phyloP scores from a whole-genome alignment of 1,140 invertebrate genomes.

The Bicyclus anynana region DNA sequence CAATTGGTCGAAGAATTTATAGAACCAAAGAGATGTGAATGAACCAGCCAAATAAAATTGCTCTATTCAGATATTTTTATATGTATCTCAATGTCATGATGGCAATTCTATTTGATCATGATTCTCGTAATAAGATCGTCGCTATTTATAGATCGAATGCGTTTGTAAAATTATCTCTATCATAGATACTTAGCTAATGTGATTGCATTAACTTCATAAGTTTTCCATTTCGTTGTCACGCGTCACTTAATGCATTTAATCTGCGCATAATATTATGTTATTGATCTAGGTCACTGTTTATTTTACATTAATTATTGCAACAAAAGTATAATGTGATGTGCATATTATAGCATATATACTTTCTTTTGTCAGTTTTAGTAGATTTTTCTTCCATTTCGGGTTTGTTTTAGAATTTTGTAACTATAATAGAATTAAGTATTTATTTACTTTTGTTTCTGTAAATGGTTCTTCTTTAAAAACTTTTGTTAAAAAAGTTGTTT shows the following conservation, averaged over 20 bases:
- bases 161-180: background rate
- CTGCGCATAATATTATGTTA: background rate
- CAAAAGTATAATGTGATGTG: background rate
- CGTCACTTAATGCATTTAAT: too few species aligned
- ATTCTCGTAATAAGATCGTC: background rate
- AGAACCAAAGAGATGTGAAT: constrained; percentile 11
- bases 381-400: too few species aligned
- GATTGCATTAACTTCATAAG: background rate
- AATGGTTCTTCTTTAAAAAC: too few species aligned
- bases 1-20: constrained; percentile 19
- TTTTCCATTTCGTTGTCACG: background rate
- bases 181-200: background rate
- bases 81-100: constrained; percentile 8
- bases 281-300: background rate
- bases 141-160: background rate
- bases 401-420: too few species aligned
- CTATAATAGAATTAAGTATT: too few species aligned
- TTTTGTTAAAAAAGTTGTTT: too few species aligned
- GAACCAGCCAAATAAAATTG: constrained; percentile 10
- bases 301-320: background rate
- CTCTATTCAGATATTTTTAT: constrained; percentile 12
- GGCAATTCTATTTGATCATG: background rate
- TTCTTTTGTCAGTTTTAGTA: too few species aligned
- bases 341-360: too few species aligned
- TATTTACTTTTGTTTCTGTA: too few species aligned